phyloP scores from a whole-genome alignment of 2,888 invertebrate species.

The Drosophila peninsularis region DNA sequence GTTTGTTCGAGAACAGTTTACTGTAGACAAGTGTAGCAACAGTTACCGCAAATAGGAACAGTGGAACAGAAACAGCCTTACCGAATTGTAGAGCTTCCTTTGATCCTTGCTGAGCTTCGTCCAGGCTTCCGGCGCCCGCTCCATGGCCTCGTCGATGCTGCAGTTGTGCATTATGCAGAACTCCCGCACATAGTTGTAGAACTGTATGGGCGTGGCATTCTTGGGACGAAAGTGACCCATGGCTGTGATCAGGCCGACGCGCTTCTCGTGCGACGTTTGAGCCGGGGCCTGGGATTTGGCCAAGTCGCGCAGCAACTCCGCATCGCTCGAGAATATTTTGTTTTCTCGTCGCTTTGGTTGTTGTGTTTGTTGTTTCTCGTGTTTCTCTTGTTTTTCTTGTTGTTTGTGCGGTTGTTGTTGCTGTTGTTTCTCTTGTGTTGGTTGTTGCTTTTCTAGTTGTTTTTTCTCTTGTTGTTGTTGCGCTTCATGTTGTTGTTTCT shows the following conservation, averaged over 20 bases:
- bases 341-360: background rate
- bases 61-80: too few species aligned
- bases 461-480: background rate
- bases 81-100: conserved; percentile 56
- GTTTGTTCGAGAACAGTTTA: background rate
- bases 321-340: background rate
- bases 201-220: conserved; percentile 57
- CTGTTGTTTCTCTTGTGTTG: background rate
- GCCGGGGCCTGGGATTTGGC: background rate
- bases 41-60: too few species aligned
- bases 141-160: conserved; percentile 68
- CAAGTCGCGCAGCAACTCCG: background rate
- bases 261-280: conserved; percentile 19
- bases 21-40: background rate
- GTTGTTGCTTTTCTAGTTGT: background rate
- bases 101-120: conserved; percentile 37
- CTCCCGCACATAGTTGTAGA: conserved; percentile 65
- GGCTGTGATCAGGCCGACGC: conserved; percentile 31
- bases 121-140: conserved; percentile 47
- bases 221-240: conserved; percentile 38
- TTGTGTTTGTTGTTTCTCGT: background rate
- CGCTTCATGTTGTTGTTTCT: background rate
- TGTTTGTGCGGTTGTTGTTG: background rate
- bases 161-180: conserved; percentile 68
- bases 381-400: too few species aligned